Evolutionary conservation across 2,888 invertebrate genomes (phyloP), one percentile per base, ranked within the genome.

Genomic region (Thyatira batis): DNA sequence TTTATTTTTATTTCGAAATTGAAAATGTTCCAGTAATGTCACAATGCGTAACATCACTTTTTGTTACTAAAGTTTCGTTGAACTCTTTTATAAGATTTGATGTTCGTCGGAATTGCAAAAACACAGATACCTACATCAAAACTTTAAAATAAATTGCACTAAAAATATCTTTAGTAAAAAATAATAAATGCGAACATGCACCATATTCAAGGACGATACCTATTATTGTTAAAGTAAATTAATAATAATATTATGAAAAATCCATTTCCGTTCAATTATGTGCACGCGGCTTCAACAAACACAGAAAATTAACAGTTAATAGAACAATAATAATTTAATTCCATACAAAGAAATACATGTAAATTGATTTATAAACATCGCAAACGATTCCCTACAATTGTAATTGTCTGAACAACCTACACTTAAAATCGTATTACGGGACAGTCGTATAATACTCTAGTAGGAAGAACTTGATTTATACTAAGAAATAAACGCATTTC

Each of bases 281-380:
- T 28, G 48, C 48, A 48, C 48, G 48, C 25, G n/a, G 25, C 27
- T 27, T 27, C 11, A 9, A 48, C 17, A 25, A 23, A 23, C 48
- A 27, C 25, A 27, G 46, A 8, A 33, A 33, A 33, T 33, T 27
- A 46, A 46, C 48, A 48, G 48, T 48, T 25, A 27, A 48, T 25
- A 23, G 23, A 56, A 61, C 58, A 57, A 57, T 44, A 39, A 49
- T 48, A 50, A 58, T 53, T 51, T 28, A 52, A 57, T 56, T 46
- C 50, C 30, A 20, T 27, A 25, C 48, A 58, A 62, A 62, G 27
- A 30, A 61, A 53, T 54, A 43, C 30, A 48, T 48, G 27, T 50
- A 67, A 61, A 67, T 63, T 60, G 68, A 60, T 68, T 67, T 70
- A 65, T 63, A 70, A 67, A 65, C 54, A 58, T 56, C 48, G 20